A percentile compares a stretch with the other conserved stretches of the same genome.
phyloP scores from a whole-genome alignment of 2,888 invertebrate genomes.

The Caenorhabditis sulstoni region DNA sequence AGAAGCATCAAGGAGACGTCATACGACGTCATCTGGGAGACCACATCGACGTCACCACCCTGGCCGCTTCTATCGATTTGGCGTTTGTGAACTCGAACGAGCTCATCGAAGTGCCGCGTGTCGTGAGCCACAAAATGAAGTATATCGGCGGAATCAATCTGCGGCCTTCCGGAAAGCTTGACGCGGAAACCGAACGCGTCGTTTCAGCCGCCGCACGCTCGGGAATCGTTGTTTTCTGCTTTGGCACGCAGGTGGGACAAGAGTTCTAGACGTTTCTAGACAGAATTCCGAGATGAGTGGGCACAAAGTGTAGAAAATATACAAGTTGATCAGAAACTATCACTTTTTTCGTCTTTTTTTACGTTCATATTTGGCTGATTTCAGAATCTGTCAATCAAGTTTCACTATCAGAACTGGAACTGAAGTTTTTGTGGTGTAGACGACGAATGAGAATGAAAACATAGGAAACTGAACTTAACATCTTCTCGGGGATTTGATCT shows the following conservation, averaged over 20 bases:
- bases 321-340: too few species aligned
- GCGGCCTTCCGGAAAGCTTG: conserved; percentile 27
- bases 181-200: conserved; percentile 40
- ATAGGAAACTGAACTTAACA: too few species aligned
- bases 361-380: too few species aligned
- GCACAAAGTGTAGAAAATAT: too few species aligned
- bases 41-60: neutral
- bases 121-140: conserved; percentile 67
- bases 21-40: conserved; percentile 30
- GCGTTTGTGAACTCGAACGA: conserved; percentile 73
- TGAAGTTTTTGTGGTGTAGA: too few species aligned
- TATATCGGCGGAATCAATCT: conserved; percentile 71
- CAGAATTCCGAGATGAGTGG: too few species aligned
- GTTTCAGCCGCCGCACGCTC: conserved; percentile 14
- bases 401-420: too few species aligned
- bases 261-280: too few species aligned
- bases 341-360: too few species aligned
- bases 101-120: conserved; percentile 67
- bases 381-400: too few species aligned
- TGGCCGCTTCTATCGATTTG: conserved; percentile 29
- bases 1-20: neutral
- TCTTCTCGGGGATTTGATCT: too few species aligned
- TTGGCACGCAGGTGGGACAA: conserved; percentile 71
- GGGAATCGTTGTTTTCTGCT: conserved; percentile 70
- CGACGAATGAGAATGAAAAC: too few species aligned